phyloP scores from a whole-genome alignment of 2,888 invertebrate genomes.

The Pyrrhosoma nymphula region DNA sequence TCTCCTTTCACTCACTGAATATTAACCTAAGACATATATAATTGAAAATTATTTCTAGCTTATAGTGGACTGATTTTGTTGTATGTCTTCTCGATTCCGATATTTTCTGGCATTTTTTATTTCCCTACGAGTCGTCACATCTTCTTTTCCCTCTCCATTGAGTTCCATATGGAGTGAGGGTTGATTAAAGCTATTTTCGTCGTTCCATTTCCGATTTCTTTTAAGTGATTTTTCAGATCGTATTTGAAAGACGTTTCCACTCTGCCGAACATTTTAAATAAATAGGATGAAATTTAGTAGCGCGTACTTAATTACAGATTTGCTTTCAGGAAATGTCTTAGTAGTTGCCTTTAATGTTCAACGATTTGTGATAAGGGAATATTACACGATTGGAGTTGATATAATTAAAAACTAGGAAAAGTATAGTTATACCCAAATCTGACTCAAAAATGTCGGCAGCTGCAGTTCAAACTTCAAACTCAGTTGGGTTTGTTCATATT shows the following conservation, averaged over 20 bases:
- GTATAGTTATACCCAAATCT: too few relatives aligned
- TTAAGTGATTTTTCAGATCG: background rate
- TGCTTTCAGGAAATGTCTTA: background rate
- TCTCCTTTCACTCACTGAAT: too few relatives aligned
- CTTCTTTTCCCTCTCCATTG: background rate
- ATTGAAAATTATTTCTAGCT: too few relatives aligned
- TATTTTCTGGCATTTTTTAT: background rate
- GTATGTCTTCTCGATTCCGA: background rate
- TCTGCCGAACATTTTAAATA: background rate
- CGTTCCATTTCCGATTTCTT: background rate
- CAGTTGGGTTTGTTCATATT: too few relatives aligned
- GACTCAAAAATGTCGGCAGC: too few relatives aligned
- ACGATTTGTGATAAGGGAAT: too few relatives aligned
- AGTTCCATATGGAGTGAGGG: background rate
- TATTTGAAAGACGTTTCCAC: background rate
- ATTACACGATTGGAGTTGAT: too few relatives aligned
- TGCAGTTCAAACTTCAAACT: too few relatives aligned
- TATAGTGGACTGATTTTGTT: background rate
- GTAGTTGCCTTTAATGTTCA: background rate
- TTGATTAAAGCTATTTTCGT: background rate
- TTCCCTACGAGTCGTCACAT: background rate
- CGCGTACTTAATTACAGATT: background rate
- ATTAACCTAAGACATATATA: too few relatives aligned
- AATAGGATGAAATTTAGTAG: background rate
- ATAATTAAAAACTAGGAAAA: too few relatives aligned